Percentiles rank a stretch among this genome's conserved stretches.
phyloP scores from a whole-genome alignment of 2,797 vertebrate species.

The Aotus griseimembra region DNA sequence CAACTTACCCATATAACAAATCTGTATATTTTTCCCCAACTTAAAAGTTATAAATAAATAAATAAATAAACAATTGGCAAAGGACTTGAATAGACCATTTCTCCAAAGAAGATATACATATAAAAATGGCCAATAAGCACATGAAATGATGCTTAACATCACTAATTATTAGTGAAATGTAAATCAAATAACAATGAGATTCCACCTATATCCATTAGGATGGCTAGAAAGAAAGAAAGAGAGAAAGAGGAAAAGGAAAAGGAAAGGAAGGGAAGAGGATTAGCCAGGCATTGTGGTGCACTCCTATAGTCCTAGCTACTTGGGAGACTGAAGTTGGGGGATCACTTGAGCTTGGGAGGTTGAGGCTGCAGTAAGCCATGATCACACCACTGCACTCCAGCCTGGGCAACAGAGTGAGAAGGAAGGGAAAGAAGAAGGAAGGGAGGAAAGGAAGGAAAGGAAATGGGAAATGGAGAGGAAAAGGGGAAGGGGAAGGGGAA shows the following conservation, averaged over 20 bases:
- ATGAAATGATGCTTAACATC: neutral
- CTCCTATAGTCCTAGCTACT: no score
- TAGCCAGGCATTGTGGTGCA: no score
- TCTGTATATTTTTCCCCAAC: neutral
- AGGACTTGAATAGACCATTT: neutral
- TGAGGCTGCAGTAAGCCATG: no score
- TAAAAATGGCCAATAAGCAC: neutral
- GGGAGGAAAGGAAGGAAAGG: neutral
- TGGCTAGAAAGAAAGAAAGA: neutral
- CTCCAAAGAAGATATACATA: neutral
- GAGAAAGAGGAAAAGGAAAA: neutral
- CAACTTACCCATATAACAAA: neutral
- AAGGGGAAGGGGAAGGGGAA: no score
- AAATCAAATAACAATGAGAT: neutral
- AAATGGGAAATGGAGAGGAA: no score
- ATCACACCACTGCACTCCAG: no score
- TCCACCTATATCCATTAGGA: neutral
- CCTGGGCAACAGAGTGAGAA: no score
- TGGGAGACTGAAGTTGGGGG: no score
- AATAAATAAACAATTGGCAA: conserved; percentile 17
- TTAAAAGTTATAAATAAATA: neutral
- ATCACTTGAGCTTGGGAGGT: no score
- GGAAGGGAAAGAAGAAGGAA: no score
- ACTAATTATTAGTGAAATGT: neutral
- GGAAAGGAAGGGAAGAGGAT: neutral